phyloP scores from a whole-genome alignment of 2,888 invertebrate species.

The Acronicta aceris region DNA sequence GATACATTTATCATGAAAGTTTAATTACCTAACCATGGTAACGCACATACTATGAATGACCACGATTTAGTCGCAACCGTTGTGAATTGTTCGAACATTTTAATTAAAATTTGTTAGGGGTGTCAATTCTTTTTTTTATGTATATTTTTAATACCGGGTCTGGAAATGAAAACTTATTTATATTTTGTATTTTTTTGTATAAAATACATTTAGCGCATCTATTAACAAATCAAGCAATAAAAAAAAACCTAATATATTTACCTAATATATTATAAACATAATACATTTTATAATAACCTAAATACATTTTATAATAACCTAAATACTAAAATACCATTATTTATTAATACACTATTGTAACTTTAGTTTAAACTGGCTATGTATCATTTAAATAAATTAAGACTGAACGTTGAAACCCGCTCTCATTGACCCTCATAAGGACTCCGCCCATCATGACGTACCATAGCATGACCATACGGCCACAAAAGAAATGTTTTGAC shows the following conservation, averaged over 20 bases:
- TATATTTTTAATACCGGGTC: no score
- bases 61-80: constrained; percentile 20
- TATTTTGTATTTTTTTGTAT: constrained; percentile 7
- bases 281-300: no score
- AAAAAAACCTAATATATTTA: no score
- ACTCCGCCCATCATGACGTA: background rate
- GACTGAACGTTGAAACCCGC: constrained; percentile 21
- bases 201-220: constrained; percentile 14
- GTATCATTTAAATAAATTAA: constrained; percentile 29
- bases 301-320: constrained; percentile 7
- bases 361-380: constrained; percentile 15
- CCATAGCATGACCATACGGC: no score
- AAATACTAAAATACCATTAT: constrained; percentile 28
- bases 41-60: constrained; percentile 15
- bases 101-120: constrained; percentile 1
- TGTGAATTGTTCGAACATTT: background rate
- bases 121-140: background rate
- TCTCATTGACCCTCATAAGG: constrained; percentile 8
- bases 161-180: no score
- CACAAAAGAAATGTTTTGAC: no score
- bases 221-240: background rate
- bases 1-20: constrained; percentile 47
- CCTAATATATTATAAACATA: no score
- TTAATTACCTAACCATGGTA: constrained; percentile 41
- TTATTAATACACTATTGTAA: constrained; percentile 21